Evolutionary conservation across 2,888 invertebrate species (phyloP).

Genomic region (Tetragonula carbonaria): DNA sequence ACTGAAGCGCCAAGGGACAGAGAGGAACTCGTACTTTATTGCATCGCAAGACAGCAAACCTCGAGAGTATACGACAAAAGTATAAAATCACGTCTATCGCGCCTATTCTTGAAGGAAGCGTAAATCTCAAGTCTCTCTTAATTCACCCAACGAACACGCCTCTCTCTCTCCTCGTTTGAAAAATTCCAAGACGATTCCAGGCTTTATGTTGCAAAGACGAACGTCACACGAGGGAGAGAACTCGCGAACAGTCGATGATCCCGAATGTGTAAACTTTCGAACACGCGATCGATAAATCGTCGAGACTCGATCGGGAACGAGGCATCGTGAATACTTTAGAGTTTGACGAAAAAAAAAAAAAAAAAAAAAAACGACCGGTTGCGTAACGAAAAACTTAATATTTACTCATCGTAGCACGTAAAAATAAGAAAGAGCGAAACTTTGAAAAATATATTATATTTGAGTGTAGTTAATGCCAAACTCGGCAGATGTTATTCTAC

Average conservation of each 20-base stretch:
- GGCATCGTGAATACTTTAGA: constrained; percentile 19
- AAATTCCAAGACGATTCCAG: background rate
- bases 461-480: too few relatives aligned
- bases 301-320: background rate
- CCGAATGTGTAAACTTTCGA: background rate
- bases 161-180: background rate
- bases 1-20: background rate
- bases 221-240: constrained; percentile 7
- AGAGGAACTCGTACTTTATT: background rate
- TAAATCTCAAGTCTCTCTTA: background rate
- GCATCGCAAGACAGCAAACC: background rate
- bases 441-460: too few relatives aligned
- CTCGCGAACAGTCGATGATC: background rate
- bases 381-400: too few relatives aligned
- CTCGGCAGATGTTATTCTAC: too few relatives aligned
- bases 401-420: too few relatives aligned
- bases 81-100: background rate
- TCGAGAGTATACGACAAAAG: background rate
- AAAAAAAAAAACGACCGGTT: too few relatives aligned
- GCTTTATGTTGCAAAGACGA: background rate
- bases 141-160: background rate
- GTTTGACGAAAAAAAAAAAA: background rate
- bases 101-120: background rate
- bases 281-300: background rate
- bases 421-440: too few relatives aligned